Evolutionary conservation across 2,888 invertebrate genomes (phyloP), one percentile per base, ranked within the genome.

Genomic region (Argyresthia albistria): DNA sequence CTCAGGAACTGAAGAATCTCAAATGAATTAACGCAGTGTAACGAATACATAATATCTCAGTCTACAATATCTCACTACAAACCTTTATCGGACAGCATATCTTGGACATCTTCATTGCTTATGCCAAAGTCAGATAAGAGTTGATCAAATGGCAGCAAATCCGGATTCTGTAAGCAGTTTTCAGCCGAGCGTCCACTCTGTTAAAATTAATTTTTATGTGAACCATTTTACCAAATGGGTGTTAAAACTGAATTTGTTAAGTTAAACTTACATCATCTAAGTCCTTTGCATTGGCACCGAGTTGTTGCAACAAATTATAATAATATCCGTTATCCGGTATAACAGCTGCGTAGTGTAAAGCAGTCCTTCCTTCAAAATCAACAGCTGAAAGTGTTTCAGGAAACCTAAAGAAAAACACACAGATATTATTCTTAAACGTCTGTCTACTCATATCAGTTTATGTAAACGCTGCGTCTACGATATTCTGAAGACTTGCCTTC

Each of bases 291-390:
- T 97, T 95, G 39, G 95, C 95, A 50, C 97, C 97, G 54, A 97
- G 89, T 70, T 95, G 95, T 59, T 93, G 89, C 51, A 97, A 84
- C 52, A 97, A 89, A 73, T 95, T 95, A 74, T 94, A 97, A 69
- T 95, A 95, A 72, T 96, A 95, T 0, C 95, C 95, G 67, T 96
- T 96, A 66, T 97, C 95, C 43, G 92, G 92, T 54, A 95, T 80
- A 10, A 93, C 92, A 3, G 95, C 95, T 1, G 96, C 95, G 70
- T 96, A 97, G 78, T 97, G 97, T 57, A 97, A 86, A 0, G 97
- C 92, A n/a, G 96, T 95, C 61, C 96, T 89, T 47, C 93, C 95
- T 72, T 94, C 92, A 61, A 91, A 89, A 77, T 96, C 96, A 49
- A 91, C 89, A 52, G 93, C 92, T 57, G 93, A 93, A 49, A 95